Evolutionary conservation across 2,797 vertebrate species (phyloP), one percentile per base, ranked within the genome.

Genomic region (Rachycentron canadum): DNA sequence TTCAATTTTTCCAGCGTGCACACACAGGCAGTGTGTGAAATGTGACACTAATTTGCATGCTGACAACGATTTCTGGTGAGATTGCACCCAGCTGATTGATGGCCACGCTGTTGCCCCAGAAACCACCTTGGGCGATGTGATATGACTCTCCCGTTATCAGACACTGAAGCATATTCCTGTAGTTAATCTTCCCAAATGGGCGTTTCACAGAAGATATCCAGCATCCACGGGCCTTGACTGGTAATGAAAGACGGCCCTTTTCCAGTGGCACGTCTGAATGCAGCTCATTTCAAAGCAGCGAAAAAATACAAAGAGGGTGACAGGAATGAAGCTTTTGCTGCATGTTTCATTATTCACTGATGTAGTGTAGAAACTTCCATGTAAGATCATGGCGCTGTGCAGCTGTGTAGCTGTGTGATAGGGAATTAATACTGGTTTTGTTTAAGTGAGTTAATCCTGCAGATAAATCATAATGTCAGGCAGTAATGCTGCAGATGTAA

Each of bases 21-120:
- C 82, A 74, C 66, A 34, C 70, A 52, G 66, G 58, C 76, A 12
- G 41, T 36, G 65, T 69, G 79, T 79, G 73, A 90, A 88, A 91
- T 85, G 89, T 87, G 85, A 68, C 80, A 70, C 82, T 88, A 79
- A 95, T 95, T 94, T 94, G 87, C 89, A 93, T 93, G 91, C 88
- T 80, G 87, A 85, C 87, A 88, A 90, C 68, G 84, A 89, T 92
- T 87, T 83, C 76, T 55, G 23, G 69, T 49, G 72, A 91, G 90
- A 93, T 94, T 93, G 91, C 89, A 88, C 63, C 40, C 40, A 23
- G 69, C 83, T 94, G 94, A 94, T 93, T 93, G 92, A 94, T 95
- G 91, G 88, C 82, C 84, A 76, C 52, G 78, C 82, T 41, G 88
- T 92, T 89, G 90, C 90, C 92, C 91, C 91, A 92, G 92, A 94